phyloP scores from a whole-genome alignment of 2,888 invertebrate genomes.

The Troilus luridus region DNA sequence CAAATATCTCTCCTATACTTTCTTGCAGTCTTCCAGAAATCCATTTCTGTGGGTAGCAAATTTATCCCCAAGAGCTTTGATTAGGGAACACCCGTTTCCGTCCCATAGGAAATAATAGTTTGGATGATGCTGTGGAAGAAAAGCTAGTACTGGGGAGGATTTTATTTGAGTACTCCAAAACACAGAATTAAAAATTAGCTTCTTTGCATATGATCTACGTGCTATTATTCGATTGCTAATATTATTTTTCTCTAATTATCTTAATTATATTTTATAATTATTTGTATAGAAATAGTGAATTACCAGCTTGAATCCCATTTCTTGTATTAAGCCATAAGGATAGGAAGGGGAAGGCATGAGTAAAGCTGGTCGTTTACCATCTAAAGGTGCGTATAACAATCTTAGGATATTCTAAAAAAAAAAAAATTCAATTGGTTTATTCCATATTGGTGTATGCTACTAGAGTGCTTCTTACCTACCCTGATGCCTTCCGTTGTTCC shows the following conservation, averaged over 20 bases:
- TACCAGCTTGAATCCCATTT: constrained; percentile 84
- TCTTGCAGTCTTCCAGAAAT: too few species aligned
- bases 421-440: neutral
- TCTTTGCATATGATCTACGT: too few species aligned
- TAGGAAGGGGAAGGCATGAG: constrained; percentile 99
- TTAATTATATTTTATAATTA: neutral
- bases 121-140: too few species aligned
- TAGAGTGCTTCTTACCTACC: neutral
- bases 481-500: neutral
- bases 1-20: too few species aligned
- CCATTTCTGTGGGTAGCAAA: too few species aligned
- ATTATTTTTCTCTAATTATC: neutral
- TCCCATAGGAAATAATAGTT: too few species aligned
- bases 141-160: too few species aligned
- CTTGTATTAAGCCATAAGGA: constrained; percentile 95
- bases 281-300: constrained; percentile 53
- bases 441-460: neutral
- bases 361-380: constrained; percentile 81
- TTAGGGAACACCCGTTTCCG: too few species aligned
- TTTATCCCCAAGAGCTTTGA: too few species aligned
- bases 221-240: too few species aligned
- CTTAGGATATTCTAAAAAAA: constrained; percentile 75
- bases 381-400: constrained; percentile 74
- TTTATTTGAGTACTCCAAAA: too few species aligned
- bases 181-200: too few species aligned